These are phyloP conservation scores for Microtus oregoni DNA, from an alignment of 2,113 vertebrate genomes.

Conservation along the genomic window DNA sequence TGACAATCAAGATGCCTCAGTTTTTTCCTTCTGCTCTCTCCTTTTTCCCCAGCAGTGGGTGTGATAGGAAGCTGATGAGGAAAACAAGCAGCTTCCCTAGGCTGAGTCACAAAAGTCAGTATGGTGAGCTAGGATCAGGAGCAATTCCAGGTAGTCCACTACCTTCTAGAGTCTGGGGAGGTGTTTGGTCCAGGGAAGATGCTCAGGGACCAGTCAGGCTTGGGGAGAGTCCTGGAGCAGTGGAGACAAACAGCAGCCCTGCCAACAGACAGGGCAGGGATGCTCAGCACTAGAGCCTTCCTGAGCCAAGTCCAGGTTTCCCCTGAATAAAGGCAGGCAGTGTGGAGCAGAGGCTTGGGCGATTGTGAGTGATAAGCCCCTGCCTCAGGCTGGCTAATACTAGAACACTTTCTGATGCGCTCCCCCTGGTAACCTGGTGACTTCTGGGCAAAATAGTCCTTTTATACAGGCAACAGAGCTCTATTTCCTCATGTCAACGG, in stretches of 20 bases:
- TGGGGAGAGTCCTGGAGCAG: background rate
- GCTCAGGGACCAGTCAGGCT: background rate
- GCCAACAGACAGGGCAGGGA: background rate
- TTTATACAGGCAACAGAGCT: background rate
- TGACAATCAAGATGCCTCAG: slow-evolving; percentile 17
- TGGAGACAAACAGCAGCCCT: accelerated
- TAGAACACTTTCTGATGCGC: background rate
- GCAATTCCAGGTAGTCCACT: background rate
- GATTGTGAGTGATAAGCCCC: background rate
- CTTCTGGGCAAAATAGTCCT: background rate
- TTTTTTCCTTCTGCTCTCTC: background rate
- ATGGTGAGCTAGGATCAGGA: background rate
- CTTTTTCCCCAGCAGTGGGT: background rate
- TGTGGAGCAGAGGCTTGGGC: no score
- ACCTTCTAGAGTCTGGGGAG: background rate
- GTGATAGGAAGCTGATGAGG: background rate
- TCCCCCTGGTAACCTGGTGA: background rate
- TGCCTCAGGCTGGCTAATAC: background rate
- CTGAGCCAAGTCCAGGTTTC: background rate
- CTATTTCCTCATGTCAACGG: background rate
- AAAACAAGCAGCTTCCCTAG: background rate
- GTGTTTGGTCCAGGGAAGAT: background rate
- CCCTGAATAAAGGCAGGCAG: background rate
- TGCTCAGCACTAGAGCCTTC: background rate
- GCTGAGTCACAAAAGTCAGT: background rate